Evolutionary conservation across 2,797 vertebrate species (phyloP).

Genomic region (Lepilemur septentrionalis): DNA sequence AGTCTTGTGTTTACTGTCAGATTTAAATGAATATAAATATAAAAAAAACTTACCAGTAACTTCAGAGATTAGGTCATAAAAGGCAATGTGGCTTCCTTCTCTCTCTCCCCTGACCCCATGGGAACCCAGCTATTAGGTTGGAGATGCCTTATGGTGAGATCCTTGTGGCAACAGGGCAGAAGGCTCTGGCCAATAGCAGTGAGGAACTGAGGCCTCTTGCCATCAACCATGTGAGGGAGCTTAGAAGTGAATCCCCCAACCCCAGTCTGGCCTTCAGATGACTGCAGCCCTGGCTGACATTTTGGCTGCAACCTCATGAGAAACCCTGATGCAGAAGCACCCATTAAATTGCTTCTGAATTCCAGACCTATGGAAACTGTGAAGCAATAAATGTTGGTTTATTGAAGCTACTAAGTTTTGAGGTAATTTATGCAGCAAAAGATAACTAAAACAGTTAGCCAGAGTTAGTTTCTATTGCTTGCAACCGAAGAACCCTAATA

Average conservation of each 20-base stretch:
- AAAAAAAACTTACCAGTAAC: neutral
- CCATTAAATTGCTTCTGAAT: neutral
- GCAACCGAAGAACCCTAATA: neutral
- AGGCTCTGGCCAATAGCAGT: neutral
- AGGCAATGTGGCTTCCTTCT: neutral
- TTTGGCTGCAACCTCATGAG: neutral
- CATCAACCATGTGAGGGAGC: neutral
- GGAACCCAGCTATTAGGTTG: neutral
- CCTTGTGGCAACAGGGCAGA: neutral
- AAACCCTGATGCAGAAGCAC: neutral
- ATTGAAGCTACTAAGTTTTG: neutral
- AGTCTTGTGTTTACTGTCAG: neutral
- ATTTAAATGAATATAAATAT: neutral
- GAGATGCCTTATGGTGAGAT: neutral
- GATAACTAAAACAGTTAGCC: neutral
- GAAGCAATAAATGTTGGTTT: neutral
- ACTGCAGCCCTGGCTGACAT: neutral
- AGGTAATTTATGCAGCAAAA: conserved; percentile 1
- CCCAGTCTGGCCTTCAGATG: neutral
- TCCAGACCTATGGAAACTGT: neutral
- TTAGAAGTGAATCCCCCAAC: neutral
- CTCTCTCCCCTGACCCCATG: neutral
- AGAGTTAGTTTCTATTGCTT: neutral
- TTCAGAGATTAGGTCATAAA: conserved; percentile 2
- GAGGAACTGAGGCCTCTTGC: neutral